A percentile compares a stretch with the other conserved stretches of the same genome.
phyloP scores from a whole-genome alignment of 2,888 invertebrate genomes.

The Leuctra nigra region DNA sequence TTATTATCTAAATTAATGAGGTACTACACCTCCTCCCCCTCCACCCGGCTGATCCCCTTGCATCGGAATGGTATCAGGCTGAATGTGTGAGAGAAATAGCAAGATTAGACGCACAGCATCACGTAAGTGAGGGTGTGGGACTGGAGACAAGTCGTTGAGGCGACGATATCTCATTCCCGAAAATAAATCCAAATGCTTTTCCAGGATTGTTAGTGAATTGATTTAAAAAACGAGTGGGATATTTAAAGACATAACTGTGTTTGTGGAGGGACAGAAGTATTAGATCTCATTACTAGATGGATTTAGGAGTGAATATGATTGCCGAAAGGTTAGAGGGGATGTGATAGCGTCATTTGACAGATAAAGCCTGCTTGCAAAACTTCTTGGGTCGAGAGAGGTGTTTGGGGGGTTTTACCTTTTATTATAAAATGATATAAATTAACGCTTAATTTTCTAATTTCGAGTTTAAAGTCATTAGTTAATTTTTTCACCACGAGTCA shows the following conservation, averaged over 20 bases:
- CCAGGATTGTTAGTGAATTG: constrained; percentile 26
- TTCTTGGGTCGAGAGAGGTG: no score
- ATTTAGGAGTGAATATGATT: constrained; percentile 26
- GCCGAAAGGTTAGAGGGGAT: no score
- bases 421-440: no score
- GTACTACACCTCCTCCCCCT: constrained; percentile 28
- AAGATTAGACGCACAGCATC: constrained; percentile 11
- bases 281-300: constrained; percentile 26
- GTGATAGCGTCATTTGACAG: no score
- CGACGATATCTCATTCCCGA: constrained; percentile 26
- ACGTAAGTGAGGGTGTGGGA: constrained; percentile 7
- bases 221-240: constrained; percentile 27
- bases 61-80: constrained; percentile 6
- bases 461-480: no score
- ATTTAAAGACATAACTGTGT: constrained; percentile 18
- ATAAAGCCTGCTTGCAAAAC: no score
- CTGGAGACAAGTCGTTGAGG: constrained; percentile 8
- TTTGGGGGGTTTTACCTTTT: no score
- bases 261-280: constrained; percentile 19
- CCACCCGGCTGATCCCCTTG: constrained; percentile 16
- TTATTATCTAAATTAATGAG: constrained; percentile 29
- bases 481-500: no score
- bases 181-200: constrained; percentile 27
- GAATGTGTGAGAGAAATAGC: neutral
- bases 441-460: no score